Percentiles rank a stretch among this genome's conserved stretches.
phyloP scores from a whole-genome alignment of 1,140 invertebrate species.

The Philotrypesis tridentata region DNA sequence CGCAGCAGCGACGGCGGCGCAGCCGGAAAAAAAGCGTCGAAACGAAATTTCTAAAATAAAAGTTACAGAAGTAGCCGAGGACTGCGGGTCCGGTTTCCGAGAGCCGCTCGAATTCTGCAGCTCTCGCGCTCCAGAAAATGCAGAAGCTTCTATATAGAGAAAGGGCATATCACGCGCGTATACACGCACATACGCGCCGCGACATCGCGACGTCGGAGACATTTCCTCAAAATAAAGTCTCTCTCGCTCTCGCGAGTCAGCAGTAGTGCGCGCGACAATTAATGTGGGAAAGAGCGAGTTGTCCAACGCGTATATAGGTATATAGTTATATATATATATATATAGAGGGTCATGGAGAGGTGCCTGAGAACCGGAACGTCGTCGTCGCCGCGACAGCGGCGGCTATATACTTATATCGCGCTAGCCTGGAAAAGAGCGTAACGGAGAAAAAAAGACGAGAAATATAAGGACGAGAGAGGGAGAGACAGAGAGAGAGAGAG shows the following conservation, averaged over 20 bases:
- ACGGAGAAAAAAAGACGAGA: background rate
- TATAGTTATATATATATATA: no score
- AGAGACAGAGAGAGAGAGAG: background rate
- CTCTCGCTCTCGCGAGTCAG: no score
- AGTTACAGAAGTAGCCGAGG: no score
- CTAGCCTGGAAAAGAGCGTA: background rate
- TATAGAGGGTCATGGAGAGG: conserved; percentile 60
- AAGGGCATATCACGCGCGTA: background rate
- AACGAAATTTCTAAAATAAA: conserved; percentile 2
- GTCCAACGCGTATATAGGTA: conserved; percentile 23
- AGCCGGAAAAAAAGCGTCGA: background rate
- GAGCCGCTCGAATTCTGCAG: no score
- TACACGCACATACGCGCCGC: no score
- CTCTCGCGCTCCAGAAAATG: conserved; percentile 4
- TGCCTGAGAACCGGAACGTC: conserved; percentile 69
- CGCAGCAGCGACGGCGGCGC: no score
- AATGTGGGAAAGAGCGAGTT: conserved; percentile 64
- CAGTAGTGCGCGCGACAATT: conserved; percentile 59
- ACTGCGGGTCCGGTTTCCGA: no score
- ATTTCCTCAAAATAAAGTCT: conserved; percentile 62
- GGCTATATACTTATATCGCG: conserved; percentile 50
- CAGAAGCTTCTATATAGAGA: conserved; percentile 22
- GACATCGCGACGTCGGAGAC: no score
- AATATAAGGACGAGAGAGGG: conserved; percentile 7
- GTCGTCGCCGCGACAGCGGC: background rate